Evolutionary conservation across 2,113 vertebrate genomes (phyloP), one percentile per base, ranked within the genome.

Genomic region (Lanius ludovicianus): DNA sequence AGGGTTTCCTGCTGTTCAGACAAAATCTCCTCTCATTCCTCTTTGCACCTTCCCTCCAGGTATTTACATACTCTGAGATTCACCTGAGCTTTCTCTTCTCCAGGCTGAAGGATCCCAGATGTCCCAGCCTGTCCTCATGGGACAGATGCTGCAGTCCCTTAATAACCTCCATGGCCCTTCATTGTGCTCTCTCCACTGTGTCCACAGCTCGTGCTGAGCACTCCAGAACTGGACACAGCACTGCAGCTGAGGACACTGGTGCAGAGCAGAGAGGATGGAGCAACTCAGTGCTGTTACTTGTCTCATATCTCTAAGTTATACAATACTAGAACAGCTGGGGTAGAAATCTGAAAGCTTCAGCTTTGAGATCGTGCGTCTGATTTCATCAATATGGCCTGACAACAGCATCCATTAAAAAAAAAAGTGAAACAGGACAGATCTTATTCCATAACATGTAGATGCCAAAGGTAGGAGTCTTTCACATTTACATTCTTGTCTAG

Each of bases 91-190:
- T 73, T 42, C 37, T 16, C 50, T 44, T 33, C 68, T 73, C 53
- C 44, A 67, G 31, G 27, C 31, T 50, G 24, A 81, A 18, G 1
- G 4, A 37, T 4, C 25, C 17, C 33, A 77, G 21, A 10, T 13
- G 27, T 47, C 24, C 24, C 87, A 84, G 20, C 42, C 27, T 15
- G 56, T 37, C 27, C 52, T 52, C 4, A 7, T 0, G 42, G 47
- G 57, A 62, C 25, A 49, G 23, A 25, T 46, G 24, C 15, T 60
- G 25, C 20, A 50, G 25, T n/a, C 22, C 39, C 20, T 31, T 20
- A 53, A 27, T 13, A 22, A 52, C 13, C 23, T 33, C 17, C 0
- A 0, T 20, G 33, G 30, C 15, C n/a, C 31, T 47, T 37, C 1
- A 1, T 0, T 56, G 33, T 47, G n/a, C 17, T 47, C 42, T 33